Base-by-base conservation (phyloP, 2,888 invertebrate genomes). In the Coleophora deauratella region DNA sequence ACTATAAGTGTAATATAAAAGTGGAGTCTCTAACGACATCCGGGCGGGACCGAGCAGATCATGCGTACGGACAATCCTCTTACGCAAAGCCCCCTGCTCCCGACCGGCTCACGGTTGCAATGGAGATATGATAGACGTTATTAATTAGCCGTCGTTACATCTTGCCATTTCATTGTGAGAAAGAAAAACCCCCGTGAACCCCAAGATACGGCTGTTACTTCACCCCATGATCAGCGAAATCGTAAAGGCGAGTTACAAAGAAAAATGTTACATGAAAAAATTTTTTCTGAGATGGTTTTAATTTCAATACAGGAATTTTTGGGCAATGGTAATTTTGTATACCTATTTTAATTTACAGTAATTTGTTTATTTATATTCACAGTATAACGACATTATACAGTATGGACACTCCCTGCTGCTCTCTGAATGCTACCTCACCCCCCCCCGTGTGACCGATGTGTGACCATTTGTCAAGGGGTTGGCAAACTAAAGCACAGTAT, bases 71-170 rank as follows among this genome's bases (percentile, higher is more conserved):
- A 72, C 74, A 77, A 81, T 82, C 82, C 80, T 78, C 82, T 81
- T 84, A 79, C 66, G 62, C 50, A 78, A 74, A 80, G 75, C 75
- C 65, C 66, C 51, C 54, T 53, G 61, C 59, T 55, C 50, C 57
- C 44, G 45, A 51, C 53, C 65, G 74, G 14, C 33, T n/a, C 11
- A 41, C 74, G 74, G 72, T 72, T 59, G 77, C 76, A 78, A 82
- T 80, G 69, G 76, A 81, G 80, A 82, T 84, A 84, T 84, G 77
- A 82, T 80, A 79, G 76, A 79, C 72, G 76, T 80, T 81, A 85
- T 85, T 85, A 84, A 85, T 84, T 82, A 81, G 76, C 77, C 75
- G 74, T 78, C 82, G 69, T 81, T 81, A 77, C 74, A 66, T 81
- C 78, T 80, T 76, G 76, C 74, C 72, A 54, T 80, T 77, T 78